These are phyloP conservation scores for Holacanthella duospinosa DNA, from an alignment of 2,888 invertebrate genomes.

Conservation along the genomic window DNA sequence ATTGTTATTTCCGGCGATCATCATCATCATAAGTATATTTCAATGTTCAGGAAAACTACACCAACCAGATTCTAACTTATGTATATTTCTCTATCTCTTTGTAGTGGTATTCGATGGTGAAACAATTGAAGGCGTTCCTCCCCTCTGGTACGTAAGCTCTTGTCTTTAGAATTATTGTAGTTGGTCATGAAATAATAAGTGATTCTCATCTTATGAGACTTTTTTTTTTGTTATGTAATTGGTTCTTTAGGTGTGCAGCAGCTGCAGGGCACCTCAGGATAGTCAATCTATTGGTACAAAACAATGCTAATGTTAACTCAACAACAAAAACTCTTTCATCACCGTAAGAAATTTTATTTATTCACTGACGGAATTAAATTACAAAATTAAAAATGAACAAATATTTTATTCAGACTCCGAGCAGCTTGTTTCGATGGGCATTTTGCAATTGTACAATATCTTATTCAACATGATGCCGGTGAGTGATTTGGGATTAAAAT, in stretches of 20 bases:
- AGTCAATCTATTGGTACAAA: conserved; percentile 61
- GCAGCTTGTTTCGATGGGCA: conserved; percentile 97
- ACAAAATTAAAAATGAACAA: background rate
- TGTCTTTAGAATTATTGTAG: background rate
- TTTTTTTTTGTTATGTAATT: background rate
- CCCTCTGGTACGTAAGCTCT: conserved; percentile 66
- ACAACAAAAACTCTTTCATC: conserved; percentile 81
- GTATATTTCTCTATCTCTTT: conserved; percentile 39
- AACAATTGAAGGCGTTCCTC: conserved; percentile 90
- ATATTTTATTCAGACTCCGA: conserved; percentile 41
- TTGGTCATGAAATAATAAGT: no score
- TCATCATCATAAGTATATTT: background rate
- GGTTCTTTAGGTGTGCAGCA: conserved; percentile 55
- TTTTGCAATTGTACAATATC: conserved; percentile 82
- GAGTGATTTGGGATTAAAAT: conserved; percentile 37
- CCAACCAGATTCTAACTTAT: no score
- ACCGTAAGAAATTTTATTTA: conserved; percentile 9
- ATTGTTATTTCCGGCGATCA: background rate
- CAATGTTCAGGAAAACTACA: no score
- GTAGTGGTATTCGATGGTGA: conserved; percentile 92
- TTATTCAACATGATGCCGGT: conserved; percentile 82
- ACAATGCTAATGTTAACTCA: conserved; percentile 84
- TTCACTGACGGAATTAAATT: background rate
- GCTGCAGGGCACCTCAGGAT: conserved; percentile 79
- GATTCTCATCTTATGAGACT: background rate